These are phyloP conservation scores for Gymnothorax reevesii DNA, from an alignment of 2,797 vertebrate species.

Conservation along the genomic window DNA sequence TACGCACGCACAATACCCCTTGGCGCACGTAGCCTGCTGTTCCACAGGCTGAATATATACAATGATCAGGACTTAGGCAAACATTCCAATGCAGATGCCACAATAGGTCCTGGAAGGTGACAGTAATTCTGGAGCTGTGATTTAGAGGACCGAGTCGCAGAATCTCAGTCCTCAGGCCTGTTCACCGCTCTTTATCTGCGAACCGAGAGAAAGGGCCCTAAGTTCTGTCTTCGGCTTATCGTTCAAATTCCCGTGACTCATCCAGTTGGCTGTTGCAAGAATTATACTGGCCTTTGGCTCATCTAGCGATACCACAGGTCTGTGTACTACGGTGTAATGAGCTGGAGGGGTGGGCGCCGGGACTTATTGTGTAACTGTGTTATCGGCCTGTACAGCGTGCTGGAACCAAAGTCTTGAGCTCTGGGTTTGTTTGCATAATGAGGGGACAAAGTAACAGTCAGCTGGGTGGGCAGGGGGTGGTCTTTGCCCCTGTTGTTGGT, in stretches of 20 bases:
- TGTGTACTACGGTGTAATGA: background rate
- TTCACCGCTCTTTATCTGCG: constrained; percentile 8
- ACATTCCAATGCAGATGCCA: no score
- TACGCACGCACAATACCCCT: no score
- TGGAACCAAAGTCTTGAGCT: no score
- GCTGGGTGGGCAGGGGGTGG: background rate
- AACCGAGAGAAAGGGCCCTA: background rate
- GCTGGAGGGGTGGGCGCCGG: background rate
- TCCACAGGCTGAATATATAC: no score
- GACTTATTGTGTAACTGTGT: background rate
- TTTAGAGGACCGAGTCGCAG: background rate
- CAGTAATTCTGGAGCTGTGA: no score
- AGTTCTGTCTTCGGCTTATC: background rate
- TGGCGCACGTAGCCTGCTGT: no score
- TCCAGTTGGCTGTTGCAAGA: background rate
- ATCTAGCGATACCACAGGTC: background rate
- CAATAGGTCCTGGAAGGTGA: no score
- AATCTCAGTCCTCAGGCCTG: background rate
- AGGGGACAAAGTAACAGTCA: constrained; percentile 6
- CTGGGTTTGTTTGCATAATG: background rate
- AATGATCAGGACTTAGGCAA: no score
- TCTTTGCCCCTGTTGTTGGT: no score
- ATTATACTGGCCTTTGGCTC: background rate
- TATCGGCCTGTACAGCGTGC: background rate
- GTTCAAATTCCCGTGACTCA: background rate